Evolutionary conservation across 1,140 invertebrate genomes (phyloP).

Genomic region (Cydia splendana): DNA sequence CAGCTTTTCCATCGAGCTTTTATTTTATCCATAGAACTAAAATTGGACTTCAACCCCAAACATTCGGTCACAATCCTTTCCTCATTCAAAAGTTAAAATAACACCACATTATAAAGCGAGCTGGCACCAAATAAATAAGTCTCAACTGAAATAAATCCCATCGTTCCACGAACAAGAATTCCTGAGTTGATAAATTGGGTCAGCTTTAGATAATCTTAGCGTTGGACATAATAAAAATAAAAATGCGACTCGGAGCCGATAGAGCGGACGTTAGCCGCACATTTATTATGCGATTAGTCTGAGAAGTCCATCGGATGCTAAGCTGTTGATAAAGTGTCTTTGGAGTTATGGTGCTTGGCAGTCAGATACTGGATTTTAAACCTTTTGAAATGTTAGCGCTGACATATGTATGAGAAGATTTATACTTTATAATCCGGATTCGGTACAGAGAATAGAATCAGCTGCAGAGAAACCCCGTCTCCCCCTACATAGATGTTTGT

Average conservation of each 20-base stretch:
- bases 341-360: conserved; percentile 17
- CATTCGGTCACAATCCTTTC: background rate
- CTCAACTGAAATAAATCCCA: conserved; percentile 24
- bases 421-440: background rate
- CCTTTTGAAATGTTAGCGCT: background rate
- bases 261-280: conserved; percentile 26
- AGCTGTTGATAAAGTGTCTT: conserved; percentile 30
- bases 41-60: background rate
- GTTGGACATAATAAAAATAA: conserved; percentile 31
- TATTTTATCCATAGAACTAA: background rate
- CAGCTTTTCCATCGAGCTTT: no score
- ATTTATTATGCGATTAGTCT: conserved; percentile 30
- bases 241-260: conserved; percentile 22
- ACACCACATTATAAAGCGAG: background rate
- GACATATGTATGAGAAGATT: background rate
- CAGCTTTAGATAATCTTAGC: conserved; percentile 27
- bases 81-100: conserved; percentile 9
- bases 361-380: conserved; percentile 13
- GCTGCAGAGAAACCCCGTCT: no score
- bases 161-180: conserved; percentile 17
- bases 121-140: background rate
- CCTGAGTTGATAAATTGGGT: conserved; percentile 29
- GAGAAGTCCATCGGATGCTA: background rate
- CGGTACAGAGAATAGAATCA: no score
- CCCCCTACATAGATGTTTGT: no score